A percentile compares a stretch with the other conserved stretches of the same genome.
phyloP scores from a whole-genome alignment of 1,140 invertebrate genomes.

The Bemisia tabaci region DNA sequence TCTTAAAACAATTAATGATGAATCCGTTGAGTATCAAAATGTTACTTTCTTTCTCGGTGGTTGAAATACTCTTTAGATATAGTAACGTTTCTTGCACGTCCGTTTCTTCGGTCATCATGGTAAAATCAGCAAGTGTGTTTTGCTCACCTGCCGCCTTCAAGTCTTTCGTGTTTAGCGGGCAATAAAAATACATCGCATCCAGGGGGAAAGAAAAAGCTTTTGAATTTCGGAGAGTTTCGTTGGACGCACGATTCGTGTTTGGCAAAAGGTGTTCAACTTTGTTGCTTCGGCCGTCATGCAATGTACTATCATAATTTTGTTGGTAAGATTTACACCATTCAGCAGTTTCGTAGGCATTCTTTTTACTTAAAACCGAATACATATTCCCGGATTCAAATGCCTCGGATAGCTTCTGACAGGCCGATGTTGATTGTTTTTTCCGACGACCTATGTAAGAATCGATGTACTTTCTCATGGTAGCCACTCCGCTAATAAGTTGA shows the following conservation, averaged over 20 bases:
- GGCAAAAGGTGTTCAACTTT: not conserved
- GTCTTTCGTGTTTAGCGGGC: not conserved
- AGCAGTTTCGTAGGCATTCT: not conserved
- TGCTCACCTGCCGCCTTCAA: not conserved
- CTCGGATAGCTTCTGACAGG: not conserved
- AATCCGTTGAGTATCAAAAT: not conserved
- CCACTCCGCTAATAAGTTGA: not conserved
- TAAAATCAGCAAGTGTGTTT: not conserved
- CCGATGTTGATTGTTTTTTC: not conserved
- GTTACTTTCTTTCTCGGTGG: not conserved
- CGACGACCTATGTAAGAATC: not conserved
- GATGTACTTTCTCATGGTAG: not conserved
- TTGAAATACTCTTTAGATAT: not conserved
- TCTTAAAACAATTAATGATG: not conserved
- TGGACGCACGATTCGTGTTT: not conserved
- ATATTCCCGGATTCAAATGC: not conserved
- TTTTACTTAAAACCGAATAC: not conserved
- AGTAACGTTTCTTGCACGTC: not conserved
- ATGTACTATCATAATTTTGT: not conserved
- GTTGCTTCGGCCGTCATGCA: not conserved
- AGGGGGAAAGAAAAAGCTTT: not conserved
- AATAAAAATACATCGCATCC: not conserved
- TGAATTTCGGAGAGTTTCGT: not conserved
- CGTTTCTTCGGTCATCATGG: not conserved
- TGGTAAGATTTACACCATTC: not conserved